phyloP scores from a whole-genome alignment of 1,140 invertebrate genomes.

The Prorops nasuta region DNA sequence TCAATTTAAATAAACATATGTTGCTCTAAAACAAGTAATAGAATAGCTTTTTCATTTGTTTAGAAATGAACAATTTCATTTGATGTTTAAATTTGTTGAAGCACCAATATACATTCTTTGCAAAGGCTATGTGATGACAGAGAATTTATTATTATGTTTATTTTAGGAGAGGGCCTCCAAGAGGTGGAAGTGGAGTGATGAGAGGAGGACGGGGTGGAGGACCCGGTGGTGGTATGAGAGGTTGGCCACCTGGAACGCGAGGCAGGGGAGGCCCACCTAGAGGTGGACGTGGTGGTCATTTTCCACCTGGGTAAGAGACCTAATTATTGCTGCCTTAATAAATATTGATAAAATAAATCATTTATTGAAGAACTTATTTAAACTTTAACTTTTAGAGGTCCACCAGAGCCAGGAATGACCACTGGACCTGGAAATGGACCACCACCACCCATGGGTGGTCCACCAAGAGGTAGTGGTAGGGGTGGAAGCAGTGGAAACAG shows the following conservation, averaged over 20 bases:
- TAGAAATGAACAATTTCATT: no score
- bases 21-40: no score
- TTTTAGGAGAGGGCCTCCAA: conserved; percentile 46
- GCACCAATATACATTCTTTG: no score
- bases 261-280: conserved; percentile 48
- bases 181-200: conserved; percentile 46
- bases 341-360: background rate
- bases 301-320: conserved; percentile 45
- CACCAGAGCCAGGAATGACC: conserved; percentile 40
- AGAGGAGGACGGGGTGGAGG: conserved; percentile 43
- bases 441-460: conserved; percentile 40
- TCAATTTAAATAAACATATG: no score
- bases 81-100: no score
- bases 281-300: conserved; percentile 49
- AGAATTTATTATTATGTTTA: background rate
- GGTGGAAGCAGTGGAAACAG: conserved; percentile 31
- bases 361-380: conserved; percentile 11
- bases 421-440: conserved; percentile 39
- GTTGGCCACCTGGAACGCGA: conserved; percentile 47
- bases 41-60: no score
- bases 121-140: background rate
- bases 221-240: conserved; percentile 44
- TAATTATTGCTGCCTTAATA: background rate
- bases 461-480: conserved; percentile 38
- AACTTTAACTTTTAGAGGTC: conserved; percentile 31